phyloP scores from a whole-genome alignment of 2,888 invertebrate genomes.

The Pediacus dermestoides region DNA sequence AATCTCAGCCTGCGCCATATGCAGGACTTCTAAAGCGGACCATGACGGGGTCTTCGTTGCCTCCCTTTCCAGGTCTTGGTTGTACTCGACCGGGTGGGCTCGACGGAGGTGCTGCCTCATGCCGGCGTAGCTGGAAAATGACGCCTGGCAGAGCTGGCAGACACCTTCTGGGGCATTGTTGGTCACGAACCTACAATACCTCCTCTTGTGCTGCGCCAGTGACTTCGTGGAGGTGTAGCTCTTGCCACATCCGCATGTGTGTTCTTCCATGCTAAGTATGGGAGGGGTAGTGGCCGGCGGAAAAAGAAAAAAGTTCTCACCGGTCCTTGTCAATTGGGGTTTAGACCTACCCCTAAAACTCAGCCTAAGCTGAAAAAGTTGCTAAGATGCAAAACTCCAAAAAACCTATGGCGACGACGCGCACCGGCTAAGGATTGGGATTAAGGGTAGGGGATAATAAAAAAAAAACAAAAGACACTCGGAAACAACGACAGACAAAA shows the following conservation, averaged over 20 bases:
- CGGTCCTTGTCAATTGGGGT: no score
- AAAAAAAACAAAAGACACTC: no score
- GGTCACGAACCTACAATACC: background rate
- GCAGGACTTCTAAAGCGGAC: constrained; percentile 1
- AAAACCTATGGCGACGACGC: no score
- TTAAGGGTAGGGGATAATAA: no score
- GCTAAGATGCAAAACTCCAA: no score
- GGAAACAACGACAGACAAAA: no score
- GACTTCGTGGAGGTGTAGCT: background rate
- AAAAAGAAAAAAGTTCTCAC: no score
- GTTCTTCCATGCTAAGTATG: no score
- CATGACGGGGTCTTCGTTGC: background rate
- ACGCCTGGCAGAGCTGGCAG: background rate
- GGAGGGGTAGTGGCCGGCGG: no score
- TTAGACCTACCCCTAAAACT: no score
- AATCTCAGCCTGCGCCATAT: background rate
- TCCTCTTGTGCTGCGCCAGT: background rate
- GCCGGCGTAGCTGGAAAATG: background rate
- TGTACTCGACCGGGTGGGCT: background rate
- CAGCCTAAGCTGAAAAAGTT: no score
- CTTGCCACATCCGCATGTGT: constrained; percentile 1
- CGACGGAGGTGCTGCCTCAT: background rate
- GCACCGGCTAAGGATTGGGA: no score
- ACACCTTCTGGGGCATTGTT: background rate
- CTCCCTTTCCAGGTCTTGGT: background rate